Conservation (phyloP, 2,888 invertebrate species). For the Aplocera efformata region DNA sequence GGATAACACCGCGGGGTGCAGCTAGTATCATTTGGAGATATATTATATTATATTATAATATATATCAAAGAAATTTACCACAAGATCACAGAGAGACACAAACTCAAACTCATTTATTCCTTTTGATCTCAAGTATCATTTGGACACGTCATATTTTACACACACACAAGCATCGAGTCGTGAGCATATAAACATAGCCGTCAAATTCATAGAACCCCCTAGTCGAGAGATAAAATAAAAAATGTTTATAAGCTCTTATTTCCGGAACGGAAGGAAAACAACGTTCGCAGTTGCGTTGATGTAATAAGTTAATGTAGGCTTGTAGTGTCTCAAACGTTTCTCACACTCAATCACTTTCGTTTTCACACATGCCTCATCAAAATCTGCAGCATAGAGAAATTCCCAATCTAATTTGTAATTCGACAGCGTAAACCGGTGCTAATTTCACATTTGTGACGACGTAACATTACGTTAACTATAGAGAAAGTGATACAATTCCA, state of each 20-base stretch:
- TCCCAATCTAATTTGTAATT: slow-evolving; percentile 67
- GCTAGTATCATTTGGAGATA: no score
- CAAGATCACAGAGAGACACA: no score
- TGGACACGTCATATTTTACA: no score
- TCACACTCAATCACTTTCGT: slow-evolving; percentile 59
- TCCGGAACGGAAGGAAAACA: slow-evolving; percentile 10
- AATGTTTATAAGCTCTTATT: slow-evolving; percentile 1
- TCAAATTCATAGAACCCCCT: no score
- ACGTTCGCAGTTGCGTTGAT: slow-evolving; percentile 2
- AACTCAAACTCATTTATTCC: no score
- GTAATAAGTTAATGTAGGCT: slow-evolving; percentile 10
- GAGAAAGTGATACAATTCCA: slow-evolving; percentile 43
- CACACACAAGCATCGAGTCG: no score
- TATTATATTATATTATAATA: no score
- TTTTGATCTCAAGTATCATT: no score
- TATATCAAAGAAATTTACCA: no score
- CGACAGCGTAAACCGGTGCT: slow-evolving; percentile 48
- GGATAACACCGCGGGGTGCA: no score
- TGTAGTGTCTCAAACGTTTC: slow-evolving; percentile 37
- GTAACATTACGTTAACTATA: slow-evolving; percentile 47
- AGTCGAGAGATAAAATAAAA: no score
- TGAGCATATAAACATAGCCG: no score
- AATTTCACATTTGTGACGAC: slow-evolving; percentile 54
- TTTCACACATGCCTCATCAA: slow-evolving; percentile 53
- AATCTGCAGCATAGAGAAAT: slow-evolving; percentile 69